Evolutionary conservation across 2,888 invertebrate genomes (phyloP).

Genomic region (Andrena camellia): DNA sequence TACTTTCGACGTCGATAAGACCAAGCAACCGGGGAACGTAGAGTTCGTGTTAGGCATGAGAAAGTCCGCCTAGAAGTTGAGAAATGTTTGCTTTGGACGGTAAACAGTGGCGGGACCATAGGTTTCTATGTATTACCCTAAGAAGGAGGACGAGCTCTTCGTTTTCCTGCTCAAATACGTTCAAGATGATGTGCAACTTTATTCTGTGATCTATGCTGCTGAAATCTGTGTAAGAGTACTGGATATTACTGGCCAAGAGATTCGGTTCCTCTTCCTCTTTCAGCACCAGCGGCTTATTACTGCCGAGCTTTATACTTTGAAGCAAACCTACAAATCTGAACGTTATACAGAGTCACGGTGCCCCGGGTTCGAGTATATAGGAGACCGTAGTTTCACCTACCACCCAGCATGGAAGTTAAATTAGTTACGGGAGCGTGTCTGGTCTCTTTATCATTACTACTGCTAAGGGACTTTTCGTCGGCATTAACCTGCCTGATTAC

Average conservation of each 20-base stretch:
- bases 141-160: conserved; percentile 87
- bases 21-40: conserved; percentile 85
- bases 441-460: conserved; percentile 68
- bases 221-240: conserved; percentile 87
- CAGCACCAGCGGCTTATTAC: conserved; percentile 84
- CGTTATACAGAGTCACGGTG: not conserved
- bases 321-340: conserved; percentile 83
- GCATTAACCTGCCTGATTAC: conserved; percentile 68
- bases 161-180: conserved; percentile 86
- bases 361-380: not conserved
- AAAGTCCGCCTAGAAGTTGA: conserved; percentile 80
- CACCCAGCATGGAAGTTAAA: conserved; percentile 85
- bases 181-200: conserved; percentile 87
- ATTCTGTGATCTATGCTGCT: conserved; percentile 87
- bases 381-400: conserved; percentile 75
- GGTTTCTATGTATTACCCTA: conserved; percentile 81
- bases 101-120: not conserved
- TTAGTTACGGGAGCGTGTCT: conserved; percentile 75
- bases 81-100: not conserved
- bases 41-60: conserved; percentile 82
- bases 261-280: conserved; percentile 75
- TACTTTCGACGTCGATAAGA: conserved; percentile 86
- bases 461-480: conserved; percentile 65
- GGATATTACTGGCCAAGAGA: conserved; percentile 81
- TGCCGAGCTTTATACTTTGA: conserved; percentile 84